Evolutionary conservation across 2,797 vertebrate genomes (phyloP).

Genomic region (Tenualosa thibaudeaui): DNA sequence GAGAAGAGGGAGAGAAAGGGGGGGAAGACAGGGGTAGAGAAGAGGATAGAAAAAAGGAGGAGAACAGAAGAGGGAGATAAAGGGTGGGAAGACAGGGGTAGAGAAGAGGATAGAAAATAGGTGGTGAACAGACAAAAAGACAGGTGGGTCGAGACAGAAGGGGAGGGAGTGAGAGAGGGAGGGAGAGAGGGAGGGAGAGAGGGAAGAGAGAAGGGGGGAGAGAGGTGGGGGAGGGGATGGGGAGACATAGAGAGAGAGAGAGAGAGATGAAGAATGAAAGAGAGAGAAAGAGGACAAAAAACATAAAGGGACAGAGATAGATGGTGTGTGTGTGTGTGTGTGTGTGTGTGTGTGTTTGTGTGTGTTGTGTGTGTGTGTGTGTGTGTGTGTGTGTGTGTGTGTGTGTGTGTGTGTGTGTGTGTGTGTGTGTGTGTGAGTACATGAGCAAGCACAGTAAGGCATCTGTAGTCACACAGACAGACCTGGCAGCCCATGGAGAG

Average conservation of each 20-base stretch:
- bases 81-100: slow-evolving; percentile 7
- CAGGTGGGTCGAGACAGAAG: background rate
- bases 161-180: background rate
- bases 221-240: background rate
- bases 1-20: background rate
- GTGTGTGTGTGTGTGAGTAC: slow-evolving; percentile 27
- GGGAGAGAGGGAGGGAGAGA: background rate
- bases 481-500: slow-evolving; percentile 15
- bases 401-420: slow-evolving; percentile 41
- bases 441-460: background rate
- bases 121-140: background rate
- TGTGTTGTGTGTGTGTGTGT: slow-evolving; percentile 37
- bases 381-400: slow-evolving; percentile 5
- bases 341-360: slow-evolving; percentile 37
- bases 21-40: slow-evolving; percentile 10
- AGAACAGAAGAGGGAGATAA: background rate
- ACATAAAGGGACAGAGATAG: background rate
- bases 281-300: background rate
- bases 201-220: background rate
- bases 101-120: slow-evolving; percentile 29
- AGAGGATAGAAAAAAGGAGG: slow-evolving; percentile 33
- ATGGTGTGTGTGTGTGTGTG: background rate
- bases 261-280: background rate
- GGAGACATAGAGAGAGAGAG: background rate
- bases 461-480: background rate